These are phyloP conservation scores for Habrosyne pyritoides DNA, from an alignment of 2,888 invertebrate genomes.

Conservation along the genomic window DNA sequence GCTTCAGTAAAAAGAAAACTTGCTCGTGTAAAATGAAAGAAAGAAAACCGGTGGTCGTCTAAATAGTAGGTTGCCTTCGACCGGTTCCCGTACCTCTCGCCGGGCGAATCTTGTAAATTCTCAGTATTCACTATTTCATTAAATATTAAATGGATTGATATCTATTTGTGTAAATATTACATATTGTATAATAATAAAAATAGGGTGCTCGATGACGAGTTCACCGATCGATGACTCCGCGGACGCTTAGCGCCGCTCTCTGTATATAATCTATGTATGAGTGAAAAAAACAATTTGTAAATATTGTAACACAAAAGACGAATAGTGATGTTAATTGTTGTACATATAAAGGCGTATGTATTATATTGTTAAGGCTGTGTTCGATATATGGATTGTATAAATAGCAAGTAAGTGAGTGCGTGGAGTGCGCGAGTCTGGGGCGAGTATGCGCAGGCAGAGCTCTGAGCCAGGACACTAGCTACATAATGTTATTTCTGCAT, in stretches of 20 bases:
- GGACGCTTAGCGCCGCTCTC: neutral
- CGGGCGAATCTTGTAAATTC: too few species aligned
- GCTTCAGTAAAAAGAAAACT: constrained; percentile 64
- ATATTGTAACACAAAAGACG: constrained; percentile 24
- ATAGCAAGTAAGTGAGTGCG: neutral
- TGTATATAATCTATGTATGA: constrained; percentile 25
- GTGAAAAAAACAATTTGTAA: constrained; percentile 10
- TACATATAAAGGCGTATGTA: constrained; percentile 55
- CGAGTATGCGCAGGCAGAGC: constrained; percentile 48
- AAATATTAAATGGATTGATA: too few species aligned
- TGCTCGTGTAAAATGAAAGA: constrained; percentile 73
- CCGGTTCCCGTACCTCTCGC: constrained; percentile 16
- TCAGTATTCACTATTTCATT: too few species aligned
- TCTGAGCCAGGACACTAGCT: constrained; percentile 70
- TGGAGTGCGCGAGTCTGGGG: neutral
- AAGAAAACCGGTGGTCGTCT: constrained; percentile 71
- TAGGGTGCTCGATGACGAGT: too few species aligned
- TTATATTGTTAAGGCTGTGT: constrained; percentile 32
- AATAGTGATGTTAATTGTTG: constrained; percentile 70
- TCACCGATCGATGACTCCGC: too few species aligned
- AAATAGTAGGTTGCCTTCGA: constrained; percentile 16
- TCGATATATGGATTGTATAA: constrained; percentile 25
- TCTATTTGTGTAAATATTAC: too few species aligned
- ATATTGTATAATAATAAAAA: too few species aligned
- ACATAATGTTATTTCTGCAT: constrained; percentile 25